Conservation (phyloP, 2,113 vertebrate genomes). For the Rhizomys pruinosus region DNA sequence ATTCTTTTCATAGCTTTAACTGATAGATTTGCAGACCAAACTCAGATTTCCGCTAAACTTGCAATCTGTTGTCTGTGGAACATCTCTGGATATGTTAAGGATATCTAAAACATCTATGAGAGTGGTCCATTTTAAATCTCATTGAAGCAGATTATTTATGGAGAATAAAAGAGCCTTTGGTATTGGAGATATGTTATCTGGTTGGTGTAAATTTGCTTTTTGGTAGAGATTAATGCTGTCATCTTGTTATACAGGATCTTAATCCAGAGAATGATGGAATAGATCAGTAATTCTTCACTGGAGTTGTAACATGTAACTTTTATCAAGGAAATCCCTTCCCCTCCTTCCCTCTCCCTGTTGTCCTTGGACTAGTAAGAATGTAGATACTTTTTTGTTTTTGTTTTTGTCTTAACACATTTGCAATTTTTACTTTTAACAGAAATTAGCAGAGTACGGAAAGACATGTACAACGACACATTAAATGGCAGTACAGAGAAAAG, state of each 20-base stretch:
- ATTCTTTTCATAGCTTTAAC: conserved; percentile 2
- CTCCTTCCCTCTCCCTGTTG: background rate
- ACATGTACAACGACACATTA: conserved; percentile 99
- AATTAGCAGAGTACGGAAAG: conserved; percentile 99
- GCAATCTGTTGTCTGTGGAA: background rate
- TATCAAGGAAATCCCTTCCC: background rate
- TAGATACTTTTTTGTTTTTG: background rate
- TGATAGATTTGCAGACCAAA: background rate
- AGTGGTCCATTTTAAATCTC: background rate
- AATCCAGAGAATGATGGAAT: background rate
- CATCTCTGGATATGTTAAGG: background rate
- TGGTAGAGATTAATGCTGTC: too few relatives aligned
- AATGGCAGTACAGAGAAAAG: conserved; percentile 97
- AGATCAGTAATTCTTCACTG: background rate
- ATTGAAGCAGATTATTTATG: background rate
- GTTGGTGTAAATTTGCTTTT: too few relatives aligned
- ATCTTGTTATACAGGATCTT: background rate
- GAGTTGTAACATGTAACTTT: conserved; percentile 13
- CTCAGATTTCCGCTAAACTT: conserved; percentile 26
- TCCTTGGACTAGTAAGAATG: conserved; percentile 50
- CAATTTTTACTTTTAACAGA: conserved; percentile 89
- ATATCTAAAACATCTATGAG: background rate
- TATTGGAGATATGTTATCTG: too few relatives aligned
- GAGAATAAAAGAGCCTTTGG: conserved; percentile 17
- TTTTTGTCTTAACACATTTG: conserved; percentile 83